A percentile compares a stretch with the other conserved stretches of the same genome.
Evolutionary conservation across 2,113 vertebrate species (phyloP).

Genomic region (Lichenostomus cassidix): DNA sequence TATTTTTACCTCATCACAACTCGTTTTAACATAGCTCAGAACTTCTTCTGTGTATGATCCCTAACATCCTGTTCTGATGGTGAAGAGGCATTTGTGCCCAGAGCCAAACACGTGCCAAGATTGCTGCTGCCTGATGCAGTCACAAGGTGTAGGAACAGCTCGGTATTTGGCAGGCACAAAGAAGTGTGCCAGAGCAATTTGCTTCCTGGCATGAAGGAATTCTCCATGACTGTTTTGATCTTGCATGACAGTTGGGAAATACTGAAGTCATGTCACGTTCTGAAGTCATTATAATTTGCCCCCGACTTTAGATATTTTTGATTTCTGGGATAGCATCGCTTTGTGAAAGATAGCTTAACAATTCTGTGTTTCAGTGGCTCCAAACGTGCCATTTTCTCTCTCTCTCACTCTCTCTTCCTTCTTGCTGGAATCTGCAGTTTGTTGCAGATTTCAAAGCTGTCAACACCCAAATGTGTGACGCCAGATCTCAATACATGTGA

Average conservation of each 20-base stretch:
- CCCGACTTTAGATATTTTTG: background rate
- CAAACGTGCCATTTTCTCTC: background rate
- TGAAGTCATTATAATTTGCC: background rate
- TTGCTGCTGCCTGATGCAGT: background rate
- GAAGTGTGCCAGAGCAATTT: background rate
- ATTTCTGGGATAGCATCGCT: background rate
- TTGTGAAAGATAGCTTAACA: background rate
- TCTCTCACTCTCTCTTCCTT: conserved; percentile 5
- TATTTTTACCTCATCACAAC: background rate
- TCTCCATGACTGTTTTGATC: background rate
- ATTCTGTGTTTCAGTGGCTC: background rate
- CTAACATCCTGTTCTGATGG: background rate
- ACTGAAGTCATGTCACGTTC: background rate
- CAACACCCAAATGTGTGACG: conserved; percentile 44
- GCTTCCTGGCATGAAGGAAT: background rate
- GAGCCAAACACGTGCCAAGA: background rate
- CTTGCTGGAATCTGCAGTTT: background rate
- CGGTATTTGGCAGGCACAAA: background rate
- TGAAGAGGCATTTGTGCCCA: background rate
- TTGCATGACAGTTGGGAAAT: background rate
- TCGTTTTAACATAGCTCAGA: background rate
- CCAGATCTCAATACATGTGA: conserved; percentile 40
- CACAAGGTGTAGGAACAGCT: background rate
- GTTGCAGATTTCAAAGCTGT: conserved; percentile 44
- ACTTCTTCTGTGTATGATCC: background rate